These are phyloP conservation scores for Pantherophis vulpinus DNA, from an alignment of 2,797 vertebrate species.

Conservation along the genomic window DNA sequence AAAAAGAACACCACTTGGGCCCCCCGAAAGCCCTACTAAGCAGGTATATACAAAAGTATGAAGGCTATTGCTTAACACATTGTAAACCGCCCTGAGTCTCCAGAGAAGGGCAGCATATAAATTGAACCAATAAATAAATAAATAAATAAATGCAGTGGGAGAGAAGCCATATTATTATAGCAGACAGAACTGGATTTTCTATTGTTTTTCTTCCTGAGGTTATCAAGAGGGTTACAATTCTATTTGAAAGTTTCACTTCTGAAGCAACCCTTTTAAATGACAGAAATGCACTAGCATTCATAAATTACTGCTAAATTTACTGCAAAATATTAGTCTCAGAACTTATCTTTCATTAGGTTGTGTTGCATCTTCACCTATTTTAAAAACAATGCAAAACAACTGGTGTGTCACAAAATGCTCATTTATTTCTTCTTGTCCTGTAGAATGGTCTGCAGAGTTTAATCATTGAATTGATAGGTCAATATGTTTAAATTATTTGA, in stretches of 20 bases:
- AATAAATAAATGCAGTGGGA: background rate
- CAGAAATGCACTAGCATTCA: background rate
- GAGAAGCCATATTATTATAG: background rate
- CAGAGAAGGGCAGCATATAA: too few relatives aligned
- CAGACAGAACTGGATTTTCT: background rate
- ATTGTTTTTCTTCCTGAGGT: background rate
- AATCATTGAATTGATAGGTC: background rate
- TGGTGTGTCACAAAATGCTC: background rate
- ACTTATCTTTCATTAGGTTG: background rate
- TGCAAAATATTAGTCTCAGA: background rate
- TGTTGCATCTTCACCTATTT: background rate
- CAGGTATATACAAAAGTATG: too few relatives aligned
- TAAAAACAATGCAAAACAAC: background rate
- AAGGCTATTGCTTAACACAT: too few relatives aligned
- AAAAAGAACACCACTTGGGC: too few relatives aligned
- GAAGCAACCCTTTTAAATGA: background rate
- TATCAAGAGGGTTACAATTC: background rate
- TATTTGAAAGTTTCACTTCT: background rate
- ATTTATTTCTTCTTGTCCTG: background rate
- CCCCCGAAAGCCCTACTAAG: too few relatives aligned
- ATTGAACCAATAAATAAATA: too few relatives aligned
- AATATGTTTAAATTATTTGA: background rate
- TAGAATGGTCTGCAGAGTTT: background rate
- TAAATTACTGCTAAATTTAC: background rate
- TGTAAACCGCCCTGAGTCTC: too few relatives aligned